These are phyloP conservation scores for Corvus moneduloides DNA, from an alignment of 2,113 vertebrate species.

Conservation along the genomic window DNA sequence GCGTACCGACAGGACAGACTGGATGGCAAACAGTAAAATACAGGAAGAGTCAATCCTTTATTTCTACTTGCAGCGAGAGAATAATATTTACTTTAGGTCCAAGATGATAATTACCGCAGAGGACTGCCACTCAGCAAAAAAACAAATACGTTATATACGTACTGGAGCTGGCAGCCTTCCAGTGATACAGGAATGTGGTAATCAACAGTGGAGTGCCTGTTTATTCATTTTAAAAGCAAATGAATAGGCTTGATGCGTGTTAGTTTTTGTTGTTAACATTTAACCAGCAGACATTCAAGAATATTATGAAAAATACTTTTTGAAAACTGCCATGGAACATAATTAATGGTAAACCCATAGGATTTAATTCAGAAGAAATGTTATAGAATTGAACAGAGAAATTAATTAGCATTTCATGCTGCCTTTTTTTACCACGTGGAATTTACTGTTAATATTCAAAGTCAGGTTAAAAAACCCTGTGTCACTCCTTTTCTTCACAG, in stretches of 20 bases:
- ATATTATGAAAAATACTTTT: background rate
- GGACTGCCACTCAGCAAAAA: background rate
- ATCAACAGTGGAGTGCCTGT: conserved; percentile 8
- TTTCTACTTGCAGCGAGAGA: background rate
- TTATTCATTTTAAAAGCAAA: conserved; percentile 4
- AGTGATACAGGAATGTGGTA: background rate
- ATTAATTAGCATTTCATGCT: background rate
- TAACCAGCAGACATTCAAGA: background rate
- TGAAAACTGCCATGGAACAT: background rate
- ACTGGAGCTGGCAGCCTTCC: background rate
- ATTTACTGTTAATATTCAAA: background rate
- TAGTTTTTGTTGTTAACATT: background rate
- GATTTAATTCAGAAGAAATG: background rate
- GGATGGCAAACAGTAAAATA: background rate
- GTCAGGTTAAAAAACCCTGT: background rate
- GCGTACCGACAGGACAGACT: background rate
- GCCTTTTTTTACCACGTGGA: background rate
- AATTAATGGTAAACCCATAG: background rate
- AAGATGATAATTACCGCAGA: background rate
- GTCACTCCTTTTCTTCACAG: background rate
- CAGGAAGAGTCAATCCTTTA: background rate
- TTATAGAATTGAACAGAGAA: background rate
- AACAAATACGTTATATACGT: background rate
- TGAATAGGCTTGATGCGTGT: background rate
- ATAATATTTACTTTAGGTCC: conserved; percentile 25